These are phyloP conservation scores for Cebidichthys violaceus DNA, from an alignment of 2,113 vertebrate genomes.

Conservation along the genomic window DNA sequence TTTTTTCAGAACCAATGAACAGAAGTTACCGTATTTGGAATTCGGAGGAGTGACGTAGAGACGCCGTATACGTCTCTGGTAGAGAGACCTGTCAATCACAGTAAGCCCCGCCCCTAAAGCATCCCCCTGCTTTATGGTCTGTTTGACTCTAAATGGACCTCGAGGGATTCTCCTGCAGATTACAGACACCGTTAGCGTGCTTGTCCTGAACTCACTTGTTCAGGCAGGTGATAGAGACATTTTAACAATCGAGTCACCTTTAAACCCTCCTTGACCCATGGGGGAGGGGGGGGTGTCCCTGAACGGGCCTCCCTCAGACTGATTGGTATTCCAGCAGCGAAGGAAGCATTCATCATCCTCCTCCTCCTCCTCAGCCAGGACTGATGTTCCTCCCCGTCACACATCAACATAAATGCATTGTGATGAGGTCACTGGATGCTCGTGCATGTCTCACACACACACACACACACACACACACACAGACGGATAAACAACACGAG, in stretches of 20 bases:
- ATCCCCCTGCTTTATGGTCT: too few species aligned
- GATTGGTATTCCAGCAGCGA: conserved; percentile 53
- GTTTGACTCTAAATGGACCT: too few species aligned
- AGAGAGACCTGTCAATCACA: too few species aligned
- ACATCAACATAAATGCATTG: conserved; percentile 36
- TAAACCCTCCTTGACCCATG: background rate
- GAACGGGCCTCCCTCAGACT: background rate
- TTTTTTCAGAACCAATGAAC: too few species aligned
- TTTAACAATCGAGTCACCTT: background rate
- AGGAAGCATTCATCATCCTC: conserved; percentile 33
- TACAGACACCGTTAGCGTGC: background rate
- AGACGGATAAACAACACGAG: conserved; percentile 11
- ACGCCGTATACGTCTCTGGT: too few species aligned
- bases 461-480: background rate
- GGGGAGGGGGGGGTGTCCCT: background rate
- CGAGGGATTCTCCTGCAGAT: background rate
- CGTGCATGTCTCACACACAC: background rate
- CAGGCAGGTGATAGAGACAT: background rate
- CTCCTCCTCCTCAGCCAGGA: conserved; percentile 23
- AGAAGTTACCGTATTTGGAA: too few species aligned
- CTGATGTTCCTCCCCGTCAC: conserved; percentile 18
- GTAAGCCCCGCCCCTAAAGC: too few species aligned
- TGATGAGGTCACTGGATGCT: conserved; percentile 38
- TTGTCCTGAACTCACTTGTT: background rate
- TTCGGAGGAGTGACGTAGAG: too few species aligned